These are phyloP conservation scores for Epinephelus fuscoguttatus DNA, from an alignment of 2,113 vertebrate genomes.

Conservation along the genomic window DNA sequence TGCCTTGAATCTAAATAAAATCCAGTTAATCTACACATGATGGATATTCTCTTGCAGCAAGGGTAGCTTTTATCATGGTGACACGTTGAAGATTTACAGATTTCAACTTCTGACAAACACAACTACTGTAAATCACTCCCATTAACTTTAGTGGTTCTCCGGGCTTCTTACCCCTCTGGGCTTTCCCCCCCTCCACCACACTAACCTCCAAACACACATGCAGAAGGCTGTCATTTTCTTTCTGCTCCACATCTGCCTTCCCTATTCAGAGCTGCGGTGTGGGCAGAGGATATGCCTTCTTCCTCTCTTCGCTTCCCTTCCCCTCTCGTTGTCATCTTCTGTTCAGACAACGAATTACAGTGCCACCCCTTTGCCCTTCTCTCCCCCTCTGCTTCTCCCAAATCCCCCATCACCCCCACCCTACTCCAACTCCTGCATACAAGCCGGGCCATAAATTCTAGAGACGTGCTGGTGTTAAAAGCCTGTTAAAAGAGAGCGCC, in stretches of 20 bases:
- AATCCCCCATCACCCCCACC: background rate
- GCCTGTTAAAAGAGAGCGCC: slow-evolving; percentile 70
- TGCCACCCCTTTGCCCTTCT: slow-evolving; percentile 15
- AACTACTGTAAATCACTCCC: slow-evolving; percentile 40
- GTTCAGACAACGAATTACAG: slow-evolving; percentile 32
- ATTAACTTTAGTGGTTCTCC: slow-evolving; percentile 41
- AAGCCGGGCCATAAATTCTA: slow-evolving; percentile 74
- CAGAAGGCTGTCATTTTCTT: slow-evolving; percentile 64
- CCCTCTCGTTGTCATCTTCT: slow-evolving; percentile 49
- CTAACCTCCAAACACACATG: slow-evolving; percentile 44
- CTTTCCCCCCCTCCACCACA: slow-evolving; percentile 34
- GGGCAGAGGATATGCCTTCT: slow-evolving; percentile 46
- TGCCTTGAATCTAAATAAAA: background rate
- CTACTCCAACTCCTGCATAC: slow-evolving; percentile 51
- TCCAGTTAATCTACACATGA: background rate
- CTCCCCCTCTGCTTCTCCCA: slow-evolving; percentile 3
- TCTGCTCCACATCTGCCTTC: slow-evolving; percentile 55
- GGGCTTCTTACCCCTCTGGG: slow-evolving; percentile 19
- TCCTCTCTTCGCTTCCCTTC: slow-evolving; percentile 42
- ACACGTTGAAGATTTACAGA: slow-evolving; percentile 5
- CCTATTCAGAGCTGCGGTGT: slow-evolving; percentile 39
- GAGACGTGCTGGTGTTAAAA: slow-evolving; percentile 75
- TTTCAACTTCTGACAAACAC: slow-evolving; percentile 28
- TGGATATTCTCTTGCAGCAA: slow-evolving; percentile 7
- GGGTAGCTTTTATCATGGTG: background rate